These are phyloP conservation scores for Aurelia aurita complex sp. Pacific DNA, from an alignment of 30 jellyfish, hydroid and myxozoan species.

Conservation along the genomic window DNA sequence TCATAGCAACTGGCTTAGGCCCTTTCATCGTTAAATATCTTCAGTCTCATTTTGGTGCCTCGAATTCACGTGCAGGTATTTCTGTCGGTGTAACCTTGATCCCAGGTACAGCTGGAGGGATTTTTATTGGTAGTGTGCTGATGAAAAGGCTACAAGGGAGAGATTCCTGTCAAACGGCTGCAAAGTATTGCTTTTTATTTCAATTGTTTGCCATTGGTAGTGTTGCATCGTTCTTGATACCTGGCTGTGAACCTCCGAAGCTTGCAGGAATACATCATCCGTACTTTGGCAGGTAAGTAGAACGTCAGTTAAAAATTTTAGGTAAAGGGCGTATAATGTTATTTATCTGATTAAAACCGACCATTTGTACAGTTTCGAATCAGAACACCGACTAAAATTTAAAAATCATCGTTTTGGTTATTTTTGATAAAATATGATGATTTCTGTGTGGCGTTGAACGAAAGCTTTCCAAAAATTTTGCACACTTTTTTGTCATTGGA, in stretches of 20 bases:
- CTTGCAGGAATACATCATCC: constrained; percentile 93
- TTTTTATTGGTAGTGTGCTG: constrained; percentile 88
- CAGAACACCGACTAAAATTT: no score
- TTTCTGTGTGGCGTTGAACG: no score
- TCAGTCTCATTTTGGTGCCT: constrained; percentile 94
- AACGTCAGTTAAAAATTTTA: no score
- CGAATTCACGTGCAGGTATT: constrained; percentile 95
- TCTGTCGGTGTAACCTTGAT: constrained; percentile 94
- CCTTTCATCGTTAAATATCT: constrained; percentile 95
- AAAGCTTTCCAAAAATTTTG: no score
- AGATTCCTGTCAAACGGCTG: constrained; percentile 90
- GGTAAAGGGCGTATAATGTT: no score
- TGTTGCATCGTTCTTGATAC: constrained; percentile 85
- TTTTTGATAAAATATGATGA: no score
- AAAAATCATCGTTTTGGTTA: no score
- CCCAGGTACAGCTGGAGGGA: constrained; percentile 99
- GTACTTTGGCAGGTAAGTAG: constrained; percentile 69
- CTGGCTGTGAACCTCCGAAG: constrained; percentile 91
- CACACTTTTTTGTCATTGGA: no score
- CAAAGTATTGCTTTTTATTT: constrained; percentile 90
- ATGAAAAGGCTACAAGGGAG: constrained; percentile 81
- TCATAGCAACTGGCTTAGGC: constrained; percentile 98
- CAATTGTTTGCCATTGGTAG: constrained; percentile 91
- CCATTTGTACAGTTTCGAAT: no score
- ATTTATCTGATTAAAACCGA: no score